These are phyloP conservation scores for Ciconia nigra DNA, from an alignment of 2,797 vertebrate species.

Conservation along the genomic window DNA sequence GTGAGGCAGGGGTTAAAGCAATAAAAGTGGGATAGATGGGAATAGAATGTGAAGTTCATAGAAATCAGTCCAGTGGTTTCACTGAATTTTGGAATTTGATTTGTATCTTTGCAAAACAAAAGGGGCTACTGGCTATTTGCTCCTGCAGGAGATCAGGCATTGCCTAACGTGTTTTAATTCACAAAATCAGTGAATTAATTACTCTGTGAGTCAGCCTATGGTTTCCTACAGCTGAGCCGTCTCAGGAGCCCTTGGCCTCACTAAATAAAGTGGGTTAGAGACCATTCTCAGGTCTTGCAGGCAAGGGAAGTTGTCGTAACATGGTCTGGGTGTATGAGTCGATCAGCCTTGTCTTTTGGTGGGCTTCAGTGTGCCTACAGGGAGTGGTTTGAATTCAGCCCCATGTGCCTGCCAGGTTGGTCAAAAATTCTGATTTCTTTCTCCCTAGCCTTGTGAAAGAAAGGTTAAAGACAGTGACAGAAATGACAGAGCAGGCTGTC, in stretches of 20 bases:
- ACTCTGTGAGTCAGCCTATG: neutral
- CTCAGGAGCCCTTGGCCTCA: accelerated
- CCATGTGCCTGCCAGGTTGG: neutral
- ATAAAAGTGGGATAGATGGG: neutral
- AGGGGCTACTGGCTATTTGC: neutral
- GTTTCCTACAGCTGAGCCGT: neutral
- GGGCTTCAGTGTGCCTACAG: neutral
- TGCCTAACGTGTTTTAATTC: neutral
- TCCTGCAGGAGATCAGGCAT: neutral
- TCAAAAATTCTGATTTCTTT: neutral
- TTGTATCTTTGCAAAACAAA: neutral
- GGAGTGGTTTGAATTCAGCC: neutral
- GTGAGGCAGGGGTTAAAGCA: neutral
- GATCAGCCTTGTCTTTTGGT: neutral
- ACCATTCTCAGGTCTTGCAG: no score
- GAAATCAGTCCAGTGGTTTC: neutral
- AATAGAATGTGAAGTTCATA: neutral
- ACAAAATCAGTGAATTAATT: neutral
- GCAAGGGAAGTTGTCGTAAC: accelerated
- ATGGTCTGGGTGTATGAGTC: neutral
- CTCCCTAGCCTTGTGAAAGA: neutral
- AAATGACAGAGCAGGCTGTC: neutral
- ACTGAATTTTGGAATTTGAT: neutral
- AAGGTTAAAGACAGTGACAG: neutral
- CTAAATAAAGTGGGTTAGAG: neutral